Conservation (phyloP, 2,888 invertebrate genomes). For the Spilosoma lubricipeda region DNA sequence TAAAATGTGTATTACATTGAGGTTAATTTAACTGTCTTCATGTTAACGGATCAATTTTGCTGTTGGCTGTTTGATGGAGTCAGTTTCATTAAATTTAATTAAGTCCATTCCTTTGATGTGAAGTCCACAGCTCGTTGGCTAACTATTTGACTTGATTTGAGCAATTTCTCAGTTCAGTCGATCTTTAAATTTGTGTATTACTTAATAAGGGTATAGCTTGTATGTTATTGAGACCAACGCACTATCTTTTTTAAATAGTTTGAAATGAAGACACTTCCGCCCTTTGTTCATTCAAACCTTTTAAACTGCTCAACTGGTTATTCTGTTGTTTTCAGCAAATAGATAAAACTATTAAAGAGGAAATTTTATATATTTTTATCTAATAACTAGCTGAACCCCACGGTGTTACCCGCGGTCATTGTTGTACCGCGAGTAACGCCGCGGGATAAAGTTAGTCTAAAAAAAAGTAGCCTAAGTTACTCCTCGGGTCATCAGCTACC, state of each 20-base stretch:
- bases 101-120: constrained; percentile 39
- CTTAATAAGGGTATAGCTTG: background rate
- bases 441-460: no score
- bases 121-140: constrained; percentile 16
- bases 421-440: no score
- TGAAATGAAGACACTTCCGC: no score
- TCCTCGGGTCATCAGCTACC: no score
- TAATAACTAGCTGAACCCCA: no score
- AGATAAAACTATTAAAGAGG: no score
- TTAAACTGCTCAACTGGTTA: background rate
- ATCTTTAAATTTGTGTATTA: background rate
- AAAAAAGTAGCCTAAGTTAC: no score
- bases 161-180: background rate
- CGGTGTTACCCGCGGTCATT: no score
- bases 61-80: constrained; percentile 30
- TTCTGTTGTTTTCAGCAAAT: background rate
- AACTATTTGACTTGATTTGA: constrained; percentile 29
- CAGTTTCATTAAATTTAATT: constrained; percentile 38
- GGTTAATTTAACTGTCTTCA: constrained; percentile 20
- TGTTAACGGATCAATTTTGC: constrained; percentile 23
- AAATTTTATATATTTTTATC: no score
- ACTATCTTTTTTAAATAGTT: background rate
- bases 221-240: background rate
- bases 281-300: no score
- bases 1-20: constrained; percentile 8